A percentile compares a stretch with the other conserved stretches of the same genome.
These are phyloP conservation scores for Nycticryphes semicollaris DNA, from an alignment of 2,113 vertebrate species.

Conservation along the genomic window DNA sequence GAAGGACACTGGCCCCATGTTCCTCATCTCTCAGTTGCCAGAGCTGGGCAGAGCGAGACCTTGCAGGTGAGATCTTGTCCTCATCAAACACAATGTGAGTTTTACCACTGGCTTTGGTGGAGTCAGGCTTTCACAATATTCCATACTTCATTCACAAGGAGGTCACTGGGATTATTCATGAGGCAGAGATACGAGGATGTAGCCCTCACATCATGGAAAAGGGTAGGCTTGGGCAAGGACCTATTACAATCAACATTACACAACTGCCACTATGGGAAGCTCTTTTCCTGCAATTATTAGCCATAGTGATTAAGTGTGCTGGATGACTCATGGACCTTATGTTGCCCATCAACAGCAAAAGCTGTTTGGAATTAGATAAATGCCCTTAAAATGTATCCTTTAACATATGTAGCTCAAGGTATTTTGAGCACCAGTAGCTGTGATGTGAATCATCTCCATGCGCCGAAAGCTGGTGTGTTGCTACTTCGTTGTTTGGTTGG, in stretches of 20 bases:
- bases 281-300: neutral
- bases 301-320: neutral
- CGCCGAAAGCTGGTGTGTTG: neutral
- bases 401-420: neutral
- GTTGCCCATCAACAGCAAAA: neutral
- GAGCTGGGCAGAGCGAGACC: neutral
- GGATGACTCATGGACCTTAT: neutral
- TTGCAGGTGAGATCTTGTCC: neutral
- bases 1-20: neutral
- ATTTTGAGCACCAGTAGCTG: neutral
- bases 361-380: neutral
- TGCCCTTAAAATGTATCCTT: neutral
- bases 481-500: neutral
- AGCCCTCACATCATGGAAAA: neutral
- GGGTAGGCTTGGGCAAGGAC: neutral
- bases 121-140: neutral
- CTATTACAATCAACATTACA: neutral
- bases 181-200: neutral
- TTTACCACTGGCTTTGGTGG: neutral
- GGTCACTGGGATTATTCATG: neutral
- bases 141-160: accelerated
- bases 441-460: neutral
- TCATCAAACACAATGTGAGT: accelerated
- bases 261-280: neutral
- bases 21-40: neutral